Conservation (phyloP, 2,888 invertebrate species). For the Oligia latruncula region DNA sequence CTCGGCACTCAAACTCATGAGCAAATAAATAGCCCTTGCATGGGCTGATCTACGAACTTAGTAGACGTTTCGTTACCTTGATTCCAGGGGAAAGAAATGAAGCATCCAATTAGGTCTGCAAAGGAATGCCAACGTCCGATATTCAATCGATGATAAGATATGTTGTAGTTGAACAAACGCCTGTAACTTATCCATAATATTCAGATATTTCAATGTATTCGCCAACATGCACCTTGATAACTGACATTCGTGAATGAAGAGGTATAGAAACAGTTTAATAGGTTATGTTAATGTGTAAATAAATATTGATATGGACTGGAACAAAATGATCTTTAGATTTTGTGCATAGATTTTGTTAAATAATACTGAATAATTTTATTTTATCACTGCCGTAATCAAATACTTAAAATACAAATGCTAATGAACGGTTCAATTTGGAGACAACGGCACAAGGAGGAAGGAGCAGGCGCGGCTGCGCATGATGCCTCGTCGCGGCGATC, state of each 20-base stretch:
- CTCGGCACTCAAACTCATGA: background rate
- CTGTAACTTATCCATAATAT: background rate
- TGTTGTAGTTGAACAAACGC: background rate
- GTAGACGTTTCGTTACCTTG: background rate
- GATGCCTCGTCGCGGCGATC: constrained; percentile 75
- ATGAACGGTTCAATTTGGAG: constrained; percentile 41
- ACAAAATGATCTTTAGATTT: constrained; percentile 9
- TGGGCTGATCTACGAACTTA: background rate
- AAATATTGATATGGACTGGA: constrained; percentile 10
- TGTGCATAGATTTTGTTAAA: background rate
- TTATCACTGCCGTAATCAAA: constrained; percentile 13
- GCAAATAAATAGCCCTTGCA: background rate
- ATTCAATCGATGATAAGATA: background rate
- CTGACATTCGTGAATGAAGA: constrained; percentile 3
- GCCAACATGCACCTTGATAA: background rate
- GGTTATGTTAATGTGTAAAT: background rate
- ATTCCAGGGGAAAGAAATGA: background rate
- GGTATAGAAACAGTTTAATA: background rate
- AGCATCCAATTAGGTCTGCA: background rate
- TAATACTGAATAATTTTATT: constrained; percentile 10
- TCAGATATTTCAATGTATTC: background rate
- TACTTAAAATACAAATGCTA: constrained; percentile 14
- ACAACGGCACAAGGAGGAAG: constrained; percentile 41
- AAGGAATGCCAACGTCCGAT: background rate
- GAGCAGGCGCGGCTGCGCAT: constrained; percentile 64